Base-by-base conservation (phyloP, 2,888 invertebrate genomes). In the Norana najaformis region DNA sequence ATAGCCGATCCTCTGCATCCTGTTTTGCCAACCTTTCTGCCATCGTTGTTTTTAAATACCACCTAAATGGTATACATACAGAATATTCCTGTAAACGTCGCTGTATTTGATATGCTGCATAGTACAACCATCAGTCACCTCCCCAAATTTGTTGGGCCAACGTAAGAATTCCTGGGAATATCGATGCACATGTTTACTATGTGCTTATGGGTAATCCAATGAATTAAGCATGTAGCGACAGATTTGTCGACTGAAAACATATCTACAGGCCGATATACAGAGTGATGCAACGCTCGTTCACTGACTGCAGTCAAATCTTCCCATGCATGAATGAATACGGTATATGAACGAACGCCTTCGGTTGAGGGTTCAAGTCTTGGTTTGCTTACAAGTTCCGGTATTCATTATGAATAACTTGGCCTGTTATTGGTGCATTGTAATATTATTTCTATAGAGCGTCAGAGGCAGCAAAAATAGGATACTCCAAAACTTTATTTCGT, bases 11-110 rank as follows among this genome's bases (percentile, higher is more conserved):
- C 41, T 47, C 23, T 47, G 23, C 23, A 20, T 8, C 18, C 18
- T 41, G 41, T 18, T 13, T 41, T 41, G 41, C 47, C 23, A n/a
- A 5, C n/a, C n/a, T n/a, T 5, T 5, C n/a, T 16, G 30, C n/a
- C 69, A n/a, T 69, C n/a, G 69, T 69, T n/a, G 69, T 23, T 69
- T 69, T 69, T 69, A 69, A 69, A 69, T 69, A n/a, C 69, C 69
- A 69, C n/a, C 30, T 11, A 69, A n/a, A n/a, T n/a, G n/a, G n/a
- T n/a, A 23, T 3, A n/a, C 69, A 69, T 8, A 69, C 69, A 69
- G 4, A 16, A 69, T 30, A 13, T n/a, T 23, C n/a, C n/a, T 69
- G 8, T 1, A n/a, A n/a, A n/a, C 69, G 69, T 69, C 69, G 69
- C 69, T 69, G 8, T n/a, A 11, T 30, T 13, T n/a, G 69, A n/a